phyloP scores from a whole-genome alignment of 1,140 invertebrate genomes.

The Pachyrhynchus sulphureomaculatus region DNA sequence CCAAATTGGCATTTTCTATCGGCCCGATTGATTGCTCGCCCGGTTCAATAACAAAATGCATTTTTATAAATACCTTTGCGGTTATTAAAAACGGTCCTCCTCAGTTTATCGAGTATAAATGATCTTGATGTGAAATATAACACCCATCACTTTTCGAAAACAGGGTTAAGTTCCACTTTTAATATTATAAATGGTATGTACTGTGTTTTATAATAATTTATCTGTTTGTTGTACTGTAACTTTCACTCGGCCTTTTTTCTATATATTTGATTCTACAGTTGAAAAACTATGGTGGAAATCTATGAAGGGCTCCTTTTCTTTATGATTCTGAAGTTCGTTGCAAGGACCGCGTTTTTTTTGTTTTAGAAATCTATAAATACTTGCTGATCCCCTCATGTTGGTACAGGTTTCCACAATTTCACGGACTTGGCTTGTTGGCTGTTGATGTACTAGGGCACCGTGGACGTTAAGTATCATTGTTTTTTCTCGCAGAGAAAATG shows the following conservation, averaged over 20 bases:
- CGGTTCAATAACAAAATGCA: not conserved
- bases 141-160: constrained; percentile 49
- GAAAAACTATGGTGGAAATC: not conserved
- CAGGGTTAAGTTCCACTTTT: constrained; percentile 49
- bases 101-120: constrained; percentile 38
- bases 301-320: too few relatives aligned
- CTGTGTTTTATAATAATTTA: constrained; percentile 35
- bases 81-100: constrained; percentile 18
- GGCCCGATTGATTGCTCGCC: not conserved
- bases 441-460: too few relatives aligned
- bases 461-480: too few relatives aligned
- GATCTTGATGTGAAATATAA: constrained; percentile 48
- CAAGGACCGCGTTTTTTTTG: too few relatives aligned
- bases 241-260: constrained; percentile 5
- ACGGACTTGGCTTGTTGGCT: too few relatives aligned
- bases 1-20: constrained; percentile 1
- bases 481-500: too few relatives aligned
- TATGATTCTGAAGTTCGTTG: too few relatives aligned
- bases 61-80: constrained; percentile 11
- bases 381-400: too few relatives aligned
- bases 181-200: constrained; percentile 48
- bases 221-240: constrained; percentile 19
- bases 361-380: too few relatives aligned
- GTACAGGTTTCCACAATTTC: too few relatives aligned
- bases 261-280: too few relatives aligned